phyloP scores from a whole-genome alignment of 2,888 invertebrate genomes.

The Ecdyonurus torrentis region DNA sequence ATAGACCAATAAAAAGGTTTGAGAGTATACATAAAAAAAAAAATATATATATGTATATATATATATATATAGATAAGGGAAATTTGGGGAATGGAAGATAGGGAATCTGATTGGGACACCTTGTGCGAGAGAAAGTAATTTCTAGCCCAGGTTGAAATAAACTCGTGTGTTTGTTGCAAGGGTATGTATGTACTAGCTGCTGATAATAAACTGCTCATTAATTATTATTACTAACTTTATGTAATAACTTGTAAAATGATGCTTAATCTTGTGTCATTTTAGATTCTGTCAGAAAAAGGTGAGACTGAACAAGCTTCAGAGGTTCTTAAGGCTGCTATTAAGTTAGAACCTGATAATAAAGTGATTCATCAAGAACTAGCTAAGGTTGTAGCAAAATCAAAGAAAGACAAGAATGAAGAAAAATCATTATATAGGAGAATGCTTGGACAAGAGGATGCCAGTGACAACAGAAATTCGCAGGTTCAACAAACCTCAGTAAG shows the following conservation, averaged over 20 bases:
- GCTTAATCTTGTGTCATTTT: constrained; percentile 13
- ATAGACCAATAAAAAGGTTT: too few relatives aligned
- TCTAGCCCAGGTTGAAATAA: too few relatives aligned
- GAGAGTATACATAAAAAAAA: too few relatives aligned
- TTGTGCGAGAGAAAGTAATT: too few relatives aligned
- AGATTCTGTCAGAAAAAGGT: constrained; percentile 49
- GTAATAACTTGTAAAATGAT: not conserved
- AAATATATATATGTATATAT: too few relatives aligned
- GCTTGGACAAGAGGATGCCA: constrained; percentile 23
- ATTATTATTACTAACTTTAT: not conserved
- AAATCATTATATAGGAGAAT: constrained; percentile 51
- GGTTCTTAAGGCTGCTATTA: constrained; percentile 42
- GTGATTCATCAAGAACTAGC: constrained; percentile 39
- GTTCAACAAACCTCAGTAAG: not conserved
- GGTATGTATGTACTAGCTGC: too few relatives aligned
- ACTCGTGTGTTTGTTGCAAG: too few relatives aligned
- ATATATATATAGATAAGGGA: too few relatives aligned
- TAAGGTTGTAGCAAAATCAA: constrained; percentile 34
- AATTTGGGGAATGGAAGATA: too few relatives aligned
- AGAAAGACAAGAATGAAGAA: constrained; percentile 39
- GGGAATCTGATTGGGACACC: too few relatives aligned
- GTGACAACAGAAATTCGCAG: constrained; percentile 2
- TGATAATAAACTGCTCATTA: too few relatives aligned
- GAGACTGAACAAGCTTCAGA: constrained; percentile 52
- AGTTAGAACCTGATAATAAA: constrained; percentile 45